Conservation (phyloP, 2,888 invertebrate species). For the Oscheius sp. region DNA sequence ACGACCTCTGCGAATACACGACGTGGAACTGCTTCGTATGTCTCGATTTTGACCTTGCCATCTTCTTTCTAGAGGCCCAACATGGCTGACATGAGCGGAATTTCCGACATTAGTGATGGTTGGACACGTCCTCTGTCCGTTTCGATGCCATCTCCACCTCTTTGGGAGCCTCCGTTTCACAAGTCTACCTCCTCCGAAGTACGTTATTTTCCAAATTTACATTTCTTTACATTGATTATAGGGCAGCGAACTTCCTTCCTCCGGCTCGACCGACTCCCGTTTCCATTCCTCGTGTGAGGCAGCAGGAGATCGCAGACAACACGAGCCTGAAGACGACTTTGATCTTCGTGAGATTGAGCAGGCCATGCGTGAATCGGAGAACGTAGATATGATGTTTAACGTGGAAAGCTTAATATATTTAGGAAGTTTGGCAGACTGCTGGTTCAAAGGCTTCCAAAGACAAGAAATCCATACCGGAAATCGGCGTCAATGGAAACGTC, state of each 20-base stretch:
- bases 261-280: background rate
- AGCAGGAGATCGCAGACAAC: background rate
- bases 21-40: slow-evolving; percentile 4
- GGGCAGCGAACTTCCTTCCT: background rate
- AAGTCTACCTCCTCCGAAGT: background rate
- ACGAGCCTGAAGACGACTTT: background rate
- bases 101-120: background rate
- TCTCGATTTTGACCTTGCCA: background rate
- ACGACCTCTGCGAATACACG: background rate
- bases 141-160: background rate
- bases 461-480: background rate
- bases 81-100: background rate
- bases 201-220: background rate
- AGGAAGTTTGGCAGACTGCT: slow-evolving; percentile 9
- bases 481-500: background rate
- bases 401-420: background rate
- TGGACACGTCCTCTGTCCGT: background rate
- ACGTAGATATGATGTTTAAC: background rate
- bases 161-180: background rate
- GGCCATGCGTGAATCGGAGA: slow-evolving; percentile 6
- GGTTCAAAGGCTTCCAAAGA: background rate
- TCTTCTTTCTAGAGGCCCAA: background rate
- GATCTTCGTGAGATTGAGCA: slow-evolving; percentile 1
- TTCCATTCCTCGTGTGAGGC: background rate
- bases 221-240: background rate